Base-by-base conservation (phyloP, 2,797 vertebrate genomes). In the Myotis myotis region DNA sequence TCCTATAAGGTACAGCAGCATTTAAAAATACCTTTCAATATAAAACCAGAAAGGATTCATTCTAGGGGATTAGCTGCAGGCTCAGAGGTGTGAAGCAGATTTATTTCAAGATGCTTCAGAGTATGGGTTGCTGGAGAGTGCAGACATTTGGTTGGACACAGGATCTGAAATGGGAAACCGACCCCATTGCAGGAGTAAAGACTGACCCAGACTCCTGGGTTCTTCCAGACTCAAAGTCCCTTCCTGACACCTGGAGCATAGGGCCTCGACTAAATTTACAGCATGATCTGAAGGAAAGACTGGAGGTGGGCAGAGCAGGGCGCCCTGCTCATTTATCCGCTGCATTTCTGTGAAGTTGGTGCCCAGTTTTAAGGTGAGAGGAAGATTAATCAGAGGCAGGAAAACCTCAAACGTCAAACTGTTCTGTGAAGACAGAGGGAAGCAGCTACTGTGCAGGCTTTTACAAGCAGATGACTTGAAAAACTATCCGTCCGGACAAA, bases 361-460 rank as follows among this genome's bases (percentile, higher is more conserved):
- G 16, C 28, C 55, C 44, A 72, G 8, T 38, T 88, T 25, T 74
- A 30, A 81, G n/a, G 47, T 8, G 55, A 91, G 84, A 94, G 66
- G 13, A 81, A 86, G 87, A 95, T 78, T 13, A 74, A 91, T 86
- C 49, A 81, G 71, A 81, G 10, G 9, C 17, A 36, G 49, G 57
- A 8, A 81, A 91, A 84, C 22, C 30, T 89, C 80, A 87, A 81
- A 5, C 72, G 28, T 87, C 76, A 96, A 28, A 89, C 76, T n/a
- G 8, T 89, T 68, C 62, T 49, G 1, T 66, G 9, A 49, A 71
- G 25, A 44, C 8, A 44, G 53, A 79, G 2, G 3, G 41, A 84
- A 44, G 16, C 11, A 49, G 28, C 41, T 13, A 25, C 13, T 5
- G 4, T 30, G n/a, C 22, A 62, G n/a, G 47, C 20, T 83, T 30